Evolutionary conservation across 1,140 invertebrate genomes (phyloP).

Genomic region (Latrodectus geometricus): DNA sequence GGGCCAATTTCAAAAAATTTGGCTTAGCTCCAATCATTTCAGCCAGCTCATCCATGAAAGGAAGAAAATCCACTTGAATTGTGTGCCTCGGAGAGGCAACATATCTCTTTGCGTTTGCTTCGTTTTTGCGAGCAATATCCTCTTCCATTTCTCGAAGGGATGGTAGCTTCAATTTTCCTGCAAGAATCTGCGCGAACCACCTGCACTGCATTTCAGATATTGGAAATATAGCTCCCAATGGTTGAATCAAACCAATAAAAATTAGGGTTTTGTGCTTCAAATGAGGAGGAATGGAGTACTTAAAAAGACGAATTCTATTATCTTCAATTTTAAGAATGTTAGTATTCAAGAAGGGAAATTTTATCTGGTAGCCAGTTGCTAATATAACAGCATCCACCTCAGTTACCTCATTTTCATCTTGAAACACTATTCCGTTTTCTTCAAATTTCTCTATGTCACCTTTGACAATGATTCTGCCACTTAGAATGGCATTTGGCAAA

Average conservation of each 20-base stretch:
- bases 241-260: slow-evolving; percentile 72
- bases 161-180: slow-evolving; percentile 58
- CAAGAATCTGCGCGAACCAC: slow-evolving; percentile 63
- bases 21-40: slow-evolving; percentile 67
- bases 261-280: slow-evolving; percentile 67
- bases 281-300: slow-evolving; percentile 70
- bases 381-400: slow-evolving; percentile 67
- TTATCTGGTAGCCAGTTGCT: slow-evolving; percentile 69
- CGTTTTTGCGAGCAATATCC: slow-evolving; percentile 57
- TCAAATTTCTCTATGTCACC: slow-evolving; percentile 68
- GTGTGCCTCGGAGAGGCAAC: slow-evolving; percentile 59
- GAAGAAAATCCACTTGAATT: slow-evolving; percentile 68
- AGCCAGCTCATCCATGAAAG: slow-evolving; percentile 68
- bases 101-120: slow-evolving; percentile 15
- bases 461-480: slow-evolving; percentile 70
- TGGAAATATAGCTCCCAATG: slow-evolving; percentile 72
- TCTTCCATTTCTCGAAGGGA: slow-evolving; percentile 49
- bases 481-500: slow-evolving; percentile 71
- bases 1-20: slow-evolving; percentile 66
- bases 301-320: slow-evolving; percentile 67
- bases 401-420: slow-evolving; percentile 62
- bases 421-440: slow-evolving; percentile 68
- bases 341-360: slow-evolving; percentile 68
- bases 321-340: slow-evolving; percentile 7
- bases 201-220: slow-evolving; percentile 70